phyloP scores from a whole-genome alignment of 2,888 invertebrate species.

The Allacma fusca region DNA sequence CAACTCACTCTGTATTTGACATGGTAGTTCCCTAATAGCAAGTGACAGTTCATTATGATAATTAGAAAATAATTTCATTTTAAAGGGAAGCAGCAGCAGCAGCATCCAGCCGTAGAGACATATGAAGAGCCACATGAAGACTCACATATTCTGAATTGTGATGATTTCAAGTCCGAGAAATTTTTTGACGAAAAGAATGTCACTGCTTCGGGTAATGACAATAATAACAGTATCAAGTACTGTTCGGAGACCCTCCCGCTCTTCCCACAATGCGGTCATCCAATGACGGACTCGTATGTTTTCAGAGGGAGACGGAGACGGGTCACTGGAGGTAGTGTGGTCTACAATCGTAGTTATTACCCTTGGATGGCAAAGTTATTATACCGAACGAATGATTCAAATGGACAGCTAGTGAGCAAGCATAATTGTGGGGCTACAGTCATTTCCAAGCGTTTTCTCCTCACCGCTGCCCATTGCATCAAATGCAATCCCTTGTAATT shows the following conservation, averaged over 20 bases:
- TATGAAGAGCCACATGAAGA: no score
- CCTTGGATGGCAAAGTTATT: constrained; percentile 28
- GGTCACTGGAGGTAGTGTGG: constrained; percentile 10
- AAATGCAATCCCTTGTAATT: constrained; percentile 7
- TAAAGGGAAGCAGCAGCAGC: no score
- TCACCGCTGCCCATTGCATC: constrained; percentile 32
- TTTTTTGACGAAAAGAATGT: no score
- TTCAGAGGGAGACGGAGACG: background rate
- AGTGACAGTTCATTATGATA: no score
- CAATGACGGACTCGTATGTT: background rate
- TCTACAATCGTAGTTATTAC: background rate
- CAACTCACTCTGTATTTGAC: no score
- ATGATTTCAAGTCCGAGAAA: no score
- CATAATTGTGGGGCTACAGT: constrained; percentile 19
- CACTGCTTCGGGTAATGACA: background rate
- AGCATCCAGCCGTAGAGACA: no score
- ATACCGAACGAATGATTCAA: background rate
- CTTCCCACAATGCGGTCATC: constrained; percentile 18
- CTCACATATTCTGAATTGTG: no score
- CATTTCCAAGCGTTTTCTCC: constrained; percentile 16
- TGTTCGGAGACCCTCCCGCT: background rate
- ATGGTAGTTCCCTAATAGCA: no score
- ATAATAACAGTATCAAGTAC: background rate
- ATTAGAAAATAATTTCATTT: no score
- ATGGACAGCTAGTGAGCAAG: background rate